Evolutionary conservation across 2,797 vertebrate species (phyloP).

Genomic region (Siniperca obscura): DNA sequence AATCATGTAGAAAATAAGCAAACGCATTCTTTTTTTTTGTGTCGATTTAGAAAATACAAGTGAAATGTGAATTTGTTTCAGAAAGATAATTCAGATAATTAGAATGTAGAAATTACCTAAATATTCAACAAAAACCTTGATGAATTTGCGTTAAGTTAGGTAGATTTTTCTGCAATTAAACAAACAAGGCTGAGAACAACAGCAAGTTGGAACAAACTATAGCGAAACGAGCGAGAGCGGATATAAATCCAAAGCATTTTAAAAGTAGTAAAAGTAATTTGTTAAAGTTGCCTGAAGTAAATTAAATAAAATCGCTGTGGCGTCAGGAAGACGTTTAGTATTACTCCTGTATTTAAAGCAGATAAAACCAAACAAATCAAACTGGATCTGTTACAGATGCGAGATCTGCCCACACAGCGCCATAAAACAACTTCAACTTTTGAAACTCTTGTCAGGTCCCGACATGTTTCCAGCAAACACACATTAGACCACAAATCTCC

Average conservation of each 20-base stretch:
- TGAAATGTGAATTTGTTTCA: background rate
- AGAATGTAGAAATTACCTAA: background rate
- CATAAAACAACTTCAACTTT: background rate
- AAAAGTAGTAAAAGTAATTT: background rate
- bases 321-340: background rate
- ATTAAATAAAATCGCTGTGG: background rate
- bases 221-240: background rate
- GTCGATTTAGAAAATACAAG: background rate
- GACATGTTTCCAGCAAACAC: background rate
- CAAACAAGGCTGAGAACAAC: background rate
- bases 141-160: background rate
- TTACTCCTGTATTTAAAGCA: background rate
- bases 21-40: background rate
- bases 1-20: background rate
- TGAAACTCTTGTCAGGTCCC: background rate
- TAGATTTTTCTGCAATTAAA: background rate
- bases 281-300: background rate
- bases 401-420: background rate
- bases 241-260: background rate
- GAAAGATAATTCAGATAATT: too few species aligned
- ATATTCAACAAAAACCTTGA: fast-evolving
- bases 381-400: slow-evolving; percentile 11
- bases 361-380: background rate
- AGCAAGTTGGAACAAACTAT: background rate
- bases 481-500: background rate